phyloP scores from a whole-genome alignment of 2,113 vertebrate genomes.

The Sturnus vulgaris region DNA sequence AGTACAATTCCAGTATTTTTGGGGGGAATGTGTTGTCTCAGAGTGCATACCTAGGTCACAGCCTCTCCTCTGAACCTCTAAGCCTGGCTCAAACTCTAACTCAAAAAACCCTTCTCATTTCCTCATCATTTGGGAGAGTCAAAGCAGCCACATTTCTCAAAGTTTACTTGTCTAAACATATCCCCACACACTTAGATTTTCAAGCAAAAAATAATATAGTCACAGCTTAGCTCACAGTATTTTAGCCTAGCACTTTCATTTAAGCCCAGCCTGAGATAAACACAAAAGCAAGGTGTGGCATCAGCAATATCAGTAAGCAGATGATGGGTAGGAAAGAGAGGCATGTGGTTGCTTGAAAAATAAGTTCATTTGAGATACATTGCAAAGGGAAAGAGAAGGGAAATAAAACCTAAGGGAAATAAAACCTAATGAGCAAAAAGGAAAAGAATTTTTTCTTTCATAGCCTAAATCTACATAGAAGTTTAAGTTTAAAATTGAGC shows the following conservation, averaged over 20 bases:
- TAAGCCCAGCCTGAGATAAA: background rate
- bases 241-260: background rate
- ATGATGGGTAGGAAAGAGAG: background rate
- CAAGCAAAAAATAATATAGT: background rate
- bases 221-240: background rate
- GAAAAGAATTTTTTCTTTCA: background rate
- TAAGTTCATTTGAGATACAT: background rate
- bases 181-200: background rate
- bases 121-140: background rate
- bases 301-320: background rate
- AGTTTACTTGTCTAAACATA: background rate
- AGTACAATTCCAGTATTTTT: background rate
- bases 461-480: background rate
- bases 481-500: background rate
- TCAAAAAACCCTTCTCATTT: background rate
- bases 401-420: background rate
- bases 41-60: background rate
- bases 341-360: background rate
- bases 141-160: background rate
- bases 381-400: background rate
- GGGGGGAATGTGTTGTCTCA: background rate
- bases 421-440: background rate
- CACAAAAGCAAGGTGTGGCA: fast-evolving
- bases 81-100: background rate
- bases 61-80: background rate